Conservation (phyloP, 2,113 vertebrate genomes). For the Hippocampus barbouri region DNA sequence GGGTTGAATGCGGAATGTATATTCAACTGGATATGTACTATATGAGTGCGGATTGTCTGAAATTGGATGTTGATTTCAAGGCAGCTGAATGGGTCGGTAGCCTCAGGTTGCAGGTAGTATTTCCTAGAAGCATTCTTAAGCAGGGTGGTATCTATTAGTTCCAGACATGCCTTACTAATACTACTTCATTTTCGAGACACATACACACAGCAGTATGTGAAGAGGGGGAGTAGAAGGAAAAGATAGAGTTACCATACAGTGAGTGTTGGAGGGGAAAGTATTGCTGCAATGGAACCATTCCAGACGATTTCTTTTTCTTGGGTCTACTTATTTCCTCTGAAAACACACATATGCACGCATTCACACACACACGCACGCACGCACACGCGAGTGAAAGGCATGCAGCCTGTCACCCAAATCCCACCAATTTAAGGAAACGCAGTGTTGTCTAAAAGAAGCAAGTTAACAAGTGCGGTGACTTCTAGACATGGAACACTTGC, state of each 20-base stretch:
- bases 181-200: constrained; percentile 10
- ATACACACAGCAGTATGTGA: constrained; percentile 7
- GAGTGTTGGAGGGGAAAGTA: constrained; percentile 59
- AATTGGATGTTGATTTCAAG: constrained; percentile 18
- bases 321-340: constrained; percentile 47
- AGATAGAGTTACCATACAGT: constrained; percentile 66
- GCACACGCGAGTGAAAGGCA: constrained; percentile 19
- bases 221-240: constrained; percentile 43
- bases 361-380: constrained; percentile 14
- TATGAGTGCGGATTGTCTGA: background rate
- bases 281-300: constrained; percentile 59
- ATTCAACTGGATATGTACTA: no score
- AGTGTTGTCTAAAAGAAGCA: constrained; percentile 46
- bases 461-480: constrained; percentile 44
- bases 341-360: constrained; percentile 45
- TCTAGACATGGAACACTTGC: constrained; percentile 54
- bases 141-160: constrained; percentile 65
- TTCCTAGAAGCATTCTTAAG: constrained; percentile 59
- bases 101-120: constrained; percentile 52
- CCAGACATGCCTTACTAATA: constrained; percentile 60
- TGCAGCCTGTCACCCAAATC: constrained; percentile 51
- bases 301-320: constrained; percentile 58
- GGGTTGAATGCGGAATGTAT: background rate
- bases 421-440: constrained; percentile 54
- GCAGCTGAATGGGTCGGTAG: constrained; percentile 25